A percentile compares a stretch with the other conserved stretches of the same genome.
Evolutionary conservation across 2,888 invertebrate genomes (phyloP).

Genomic region (Nemotelus nigrinus): DNA sequence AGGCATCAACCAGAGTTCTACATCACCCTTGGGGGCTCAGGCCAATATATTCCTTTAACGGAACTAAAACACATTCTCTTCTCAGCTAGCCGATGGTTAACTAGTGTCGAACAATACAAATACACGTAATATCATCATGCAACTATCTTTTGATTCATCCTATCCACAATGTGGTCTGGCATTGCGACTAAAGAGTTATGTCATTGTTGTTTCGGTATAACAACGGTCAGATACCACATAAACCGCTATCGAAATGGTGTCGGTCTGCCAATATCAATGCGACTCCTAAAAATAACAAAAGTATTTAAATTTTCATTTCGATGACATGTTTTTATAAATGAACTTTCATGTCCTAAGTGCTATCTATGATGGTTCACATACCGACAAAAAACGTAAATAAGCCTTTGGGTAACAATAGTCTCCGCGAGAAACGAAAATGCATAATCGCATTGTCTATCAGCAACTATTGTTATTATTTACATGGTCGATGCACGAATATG

Average conservation of each 20-base stretch:
- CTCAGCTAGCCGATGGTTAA: too few species aligned
- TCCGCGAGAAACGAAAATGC: background rate
- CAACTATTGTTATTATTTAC: constrained; percentile 13
- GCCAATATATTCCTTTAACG: too few species aligned
- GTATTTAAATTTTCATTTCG: background rate
- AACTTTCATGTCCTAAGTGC: background rate
- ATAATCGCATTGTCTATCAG: constrained; percentile 20
- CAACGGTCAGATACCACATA: background rate
- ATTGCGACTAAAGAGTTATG: constrained; percentile 11
- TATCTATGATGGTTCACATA: background rate
- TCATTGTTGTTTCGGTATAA: background rate
- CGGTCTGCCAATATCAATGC: constrained; percentile 2
- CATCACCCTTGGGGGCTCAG: too few species aligned
- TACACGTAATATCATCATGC: too few species aligned
- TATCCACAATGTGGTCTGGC: background rate
- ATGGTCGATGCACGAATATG: background rate
- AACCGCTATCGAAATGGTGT: too few species aligned
- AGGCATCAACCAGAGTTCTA: background rate
- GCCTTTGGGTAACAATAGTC: background rate
- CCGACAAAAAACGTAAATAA: too few species aligned
- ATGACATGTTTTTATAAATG: constrained; percentile 4
- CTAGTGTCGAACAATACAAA: too few species aligned
- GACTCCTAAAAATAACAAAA: background rate
- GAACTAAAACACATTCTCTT: too few species aligned
- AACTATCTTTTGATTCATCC: too few species aligned